Base-by-base conservation (phyloP, 2,888 invertebrate species). In the Agrypnus murinus region DNA sequence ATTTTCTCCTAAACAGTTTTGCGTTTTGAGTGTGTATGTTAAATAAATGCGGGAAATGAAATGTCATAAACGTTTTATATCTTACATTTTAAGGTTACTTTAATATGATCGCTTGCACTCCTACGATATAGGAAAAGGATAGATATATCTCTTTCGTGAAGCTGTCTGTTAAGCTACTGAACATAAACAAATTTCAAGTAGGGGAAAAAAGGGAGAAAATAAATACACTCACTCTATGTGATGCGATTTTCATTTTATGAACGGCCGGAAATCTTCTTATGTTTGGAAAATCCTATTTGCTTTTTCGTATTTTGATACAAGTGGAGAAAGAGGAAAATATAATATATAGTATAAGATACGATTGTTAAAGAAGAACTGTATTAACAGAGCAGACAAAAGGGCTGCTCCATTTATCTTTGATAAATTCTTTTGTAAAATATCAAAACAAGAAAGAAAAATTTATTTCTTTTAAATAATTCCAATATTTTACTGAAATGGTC, bases 41-140 rank as follows among this genome's bases (percentile, higher is more conserved):
- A 45, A 45, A 53, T 15, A 55, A 55, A 55, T 55, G 55, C 55
- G 10, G 40, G 40, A 58, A 58, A 58, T 58, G 12, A n/a, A 48
- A 7, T 25, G 45, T 45, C 45, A 43, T 45, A 59, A 58, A 59
- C 59, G 59, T 59, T 59, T 59, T 59, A 59, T 12, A 15, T 38
- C 8, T 31, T 15, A 10, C 31, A 9, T 57, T 43, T 43, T 19
- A 59, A 10, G 25, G 40, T 12, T 25, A 38, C 40, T 58, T 58
- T 50, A 58, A 58, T 58, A 38, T 17, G 38, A 58, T 50, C 3
- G 50, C 31, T 10, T 46, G 36, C 12, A 9, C n/a, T n/a, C n/a
- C n/a, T 14, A 45, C 45, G 45, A 45, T 25, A 25, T 25, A 25
- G 25, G 25, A 25, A 25, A 25, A 5, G 5, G 25, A 25, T 2